Conservation (phyloP, 2,888 invertebrate genomes). For the Yponomeuta sedellus region DNA sequence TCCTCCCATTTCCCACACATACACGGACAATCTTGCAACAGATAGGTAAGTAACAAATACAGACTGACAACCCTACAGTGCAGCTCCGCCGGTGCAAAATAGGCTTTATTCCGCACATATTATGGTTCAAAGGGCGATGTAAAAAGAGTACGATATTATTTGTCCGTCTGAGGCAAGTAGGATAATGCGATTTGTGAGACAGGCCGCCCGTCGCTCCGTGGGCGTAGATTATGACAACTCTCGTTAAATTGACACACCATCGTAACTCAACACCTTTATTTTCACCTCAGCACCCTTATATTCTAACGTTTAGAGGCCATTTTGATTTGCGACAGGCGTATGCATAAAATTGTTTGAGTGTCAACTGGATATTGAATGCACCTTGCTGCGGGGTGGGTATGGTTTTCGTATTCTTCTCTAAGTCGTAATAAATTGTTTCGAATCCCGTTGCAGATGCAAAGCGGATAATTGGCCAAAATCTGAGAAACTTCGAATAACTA, state of each 20-base stretch:
- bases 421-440: neutral
- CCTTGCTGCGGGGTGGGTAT: slow-evolving; percentile 12
- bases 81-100: neutral
- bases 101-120: neutral
- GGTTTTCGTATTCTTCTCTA: slow-evolving; percentile 5
- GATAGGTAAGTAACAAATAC: slow-evolving; percentile 2
- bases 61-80: neutral
- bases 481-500: too few relatives aligned
- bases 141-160: neutral
- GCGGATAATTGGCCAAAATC: too few relatives aligned
- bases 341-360: neutral
- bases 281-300: neutral
- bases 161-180: slow-evolving; percentile 32
- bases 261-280: slow-evolving; percentile 7
- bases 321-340: neutral
- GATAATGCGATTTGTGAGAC: slow-evolving; percentile 61
- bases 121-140: neutral
- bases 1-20: neutral
- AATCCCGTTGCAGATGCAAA: too few relatives aligned
- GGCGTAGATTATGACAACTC: slow-evolving; percentile 56
- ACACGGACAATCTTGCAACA: neutral
- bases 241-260: slow-evolving; percentile 44
- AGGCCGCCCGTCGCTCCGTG: slow-evolving; percentile 35
- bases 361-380: slow-evolving; percentile 10
- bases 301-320: neutral